Conservation (phyloP, 2,888 invertebrate species). For the Choristoneura rosaceana region DNA sequence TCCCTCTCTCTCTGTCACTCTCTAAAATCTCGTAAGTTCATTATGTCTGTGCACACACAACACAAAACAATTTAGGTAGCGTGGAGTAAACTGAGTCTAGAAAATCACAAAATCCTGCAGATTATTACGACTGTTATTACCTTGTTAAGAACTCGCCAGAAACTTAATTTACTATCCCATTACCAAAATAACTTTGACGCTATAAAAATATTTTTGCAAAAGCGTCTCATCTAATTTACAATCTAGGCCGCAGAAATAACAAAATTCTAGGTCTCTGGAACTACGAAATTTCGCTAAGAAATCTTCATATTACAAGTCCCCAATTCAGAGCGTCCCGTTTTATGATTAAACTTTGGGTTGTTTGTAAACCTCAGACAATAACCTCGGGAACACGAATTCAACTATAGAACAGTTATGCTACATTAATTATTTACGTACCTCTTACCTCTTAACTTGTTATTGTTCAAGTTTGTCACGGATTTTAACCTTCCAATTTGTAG, state of each 20-base stretch:
- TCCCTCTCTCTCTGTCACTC: too few species aligned
- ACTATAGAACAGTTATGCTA: conserved; percentile 52
- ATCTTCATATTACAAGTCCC: conserved; percentile 38
- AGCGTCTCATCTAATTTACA: conserved; percentile 9
- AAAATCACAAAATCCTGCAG: not conserved
- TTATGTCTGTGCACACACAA: too few species aligned
- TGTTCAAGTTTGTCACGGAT: conserved; percentile 11
- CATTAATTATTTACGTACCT: conserved; percentile 69
- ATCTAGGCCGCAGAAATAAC: conserved; percentile 19
- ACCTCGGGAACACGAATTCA: conserved; percentile 61
- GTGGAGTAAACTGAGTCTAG: not conserved
- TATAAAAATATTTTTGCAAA: conserved; percentile 9
- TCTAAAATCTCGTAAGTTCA: too few species aligned
- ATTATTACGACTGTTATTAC: not conserved
- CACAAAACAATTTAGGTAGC: not conserved
- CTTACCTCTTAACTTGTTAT: conserved; percentile 28
- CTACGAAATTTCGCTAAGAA: conserved; percentile 25
- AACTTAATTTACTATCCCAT: not conserved
- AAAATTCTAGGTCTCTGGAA: conserved; percentile 14
- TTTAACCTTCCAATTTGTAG: not conserved
- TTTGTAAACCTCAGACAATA: conserved; percentile 63
- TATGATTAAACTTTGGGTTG: conserved; percentile 68
- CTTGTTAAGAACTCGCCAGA: not conserved
- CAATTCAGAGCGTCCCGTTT: conserved; percentile 55
- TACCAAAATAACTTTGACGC: not conserved